These are phyloP conservation scores for Micrastur ruficollis DNA, from an alignment of 2,797 vertebrate species.

Conservation along the genomic window DNA sequence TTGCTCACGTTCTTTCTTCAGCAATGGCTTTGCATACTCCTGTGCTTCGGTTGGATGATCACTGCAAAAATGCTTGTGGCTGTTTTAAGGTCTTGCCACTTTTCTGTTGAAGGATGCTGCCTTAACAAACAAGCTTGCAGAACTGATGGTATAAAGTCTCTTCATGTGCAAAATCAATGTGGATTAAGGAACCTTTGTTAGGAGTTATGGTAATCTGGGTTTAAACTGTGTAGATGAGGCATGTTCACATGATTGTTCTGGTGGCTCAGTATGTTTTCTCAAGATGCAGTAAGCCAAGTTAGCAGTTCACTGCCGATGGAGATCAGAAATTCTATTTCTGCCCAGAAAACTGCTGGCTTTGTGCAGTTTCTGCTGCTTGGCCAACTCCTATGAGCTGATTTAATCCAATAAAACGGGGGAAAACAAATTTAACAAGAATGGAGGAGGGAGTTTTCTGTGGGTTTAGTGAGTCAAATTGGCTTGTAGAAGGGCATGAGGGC, in stretches of 20 bases:
- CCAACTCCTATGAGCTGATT: neutral
- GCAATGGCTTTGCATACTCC: neutral
- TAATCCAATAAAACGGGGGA: neutral
- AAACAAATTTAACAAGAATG: neutral
- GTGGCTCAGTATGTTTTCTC: neutral
- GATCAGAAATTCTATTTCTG: neutral
- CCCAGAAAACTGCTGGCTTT: neutral
- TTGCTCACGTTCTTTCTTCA: neutral
- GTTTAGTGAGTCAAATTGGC: neutral
- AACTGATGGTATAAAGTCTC: neutral
- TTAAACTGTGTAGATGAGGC: neutral
- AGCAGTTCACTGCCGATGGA: neutral
- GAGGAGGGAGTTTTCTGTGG: neutral
- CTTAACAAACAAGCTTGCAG: neutral
- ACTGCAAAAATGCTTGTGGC: neutral
- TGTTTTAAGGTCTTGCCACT: neutral
- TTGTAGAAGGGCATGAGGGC: neutral
- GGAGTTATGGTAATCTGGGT: neutral
- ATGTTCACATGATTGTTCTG: neutral
- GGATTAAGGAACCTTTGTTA: neutral
- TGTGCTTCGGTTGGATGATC: neutral
- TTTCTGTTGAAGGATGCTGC: neutral
- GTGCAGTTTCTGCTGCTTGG: neutral
- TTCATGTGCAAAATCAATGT: neutral
- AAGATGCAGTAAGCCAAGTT: neutral